phyloP scores from a whole-genome alignment of 2,113 vertebrate genomes.

The Gallinago jamesoni region DNA sequence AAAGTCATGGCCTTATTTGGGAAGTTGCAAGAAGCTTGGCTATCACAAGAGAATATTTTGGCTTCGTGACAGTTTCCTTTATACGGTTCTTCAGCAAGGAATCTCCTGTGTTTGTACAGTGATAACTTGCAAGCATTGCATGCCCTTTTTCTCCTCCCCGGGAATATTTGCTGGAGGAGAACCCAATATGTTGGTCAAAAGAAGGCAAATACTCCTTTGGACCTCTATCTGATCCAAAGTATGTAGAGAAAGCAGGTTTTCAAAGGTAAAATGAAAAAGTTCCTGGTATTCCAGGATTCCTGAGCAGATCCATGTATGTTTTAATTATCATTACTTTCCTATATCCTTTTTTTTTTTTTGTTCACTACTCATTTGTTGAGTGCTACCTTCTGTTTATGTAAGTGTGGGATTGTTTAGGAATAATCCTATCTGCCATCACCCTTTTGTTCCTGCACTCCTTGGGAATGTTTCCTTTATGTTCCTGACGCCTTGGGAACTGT shows the following conservation, averaged over 20 bases:
- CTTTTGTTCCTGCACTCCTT: neutral
- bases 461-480: neutral
- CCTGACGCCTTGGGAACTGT: neutral
- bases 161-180: neutral
- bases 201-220: neutral
- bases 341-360: neutral
- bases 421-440: neutral
- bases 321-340: neutral
- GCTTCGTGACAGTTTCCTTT: constrained; percentile 40
- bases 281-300: neutral
- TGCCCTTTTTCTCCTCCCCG: neutral
- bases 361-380: neutral
- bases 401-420: constrained; percentile 9
- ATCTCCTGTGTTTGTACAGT: constrained; percentile 12
- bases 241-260: neutral
- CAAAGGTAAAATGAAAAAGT: neutral
- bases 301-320: neutral
- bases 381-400: neutral
- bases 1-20: constrained; percentile 63
- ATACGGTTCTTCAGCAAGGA: neutral
- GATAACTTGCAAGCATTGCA: neutral
- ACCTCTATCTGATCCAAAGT: neutral
- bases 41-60: constrained; percentile 54
- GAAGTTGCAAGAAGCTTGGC: constrained; percentile 56
- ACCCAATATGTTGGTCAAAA: neutral